Evolutionary conservation across 2,113 vertebrate genomes (phyloP), one percentile per base, ranked within the genome.

Genomic region (Otus sunia): DNA sequence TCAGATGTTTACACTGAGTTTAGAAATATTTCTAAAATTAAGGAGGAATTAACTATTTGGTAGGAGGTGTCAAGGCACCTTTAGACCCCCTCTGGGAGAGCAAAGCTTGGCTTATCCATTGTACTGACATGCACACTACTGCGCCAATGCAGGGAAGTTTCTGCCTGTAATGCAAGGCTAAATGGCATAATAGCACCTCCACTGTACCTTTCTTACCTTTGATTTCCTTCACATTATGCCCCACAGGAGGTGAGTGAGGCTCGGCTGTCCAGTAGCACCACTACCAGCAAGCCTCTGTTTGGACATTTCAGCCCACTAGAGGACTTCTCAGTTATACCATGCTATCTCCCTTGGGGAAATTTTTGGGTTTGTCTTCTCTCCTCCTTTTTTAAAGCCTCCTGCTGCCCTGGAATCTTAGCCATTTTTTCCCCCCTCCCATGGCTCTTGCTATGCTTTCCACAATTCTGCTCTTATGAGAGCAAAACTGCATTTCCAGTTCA

Each of bases 21-120:
- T 93, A 81, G 53, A 82, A 90, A 72, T 47, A 60, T 23, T 68
- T 62, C 23, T 27, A 87, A 75, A 85, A 85, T 63, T 39, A 43
- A 39, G 39, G 27, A 23, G 11, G 32, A 93, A 73, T 60, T 64
- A 82, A 75, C 29, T 6, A 43, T 93, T 63, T 82, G 36, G n/a
- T 52, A n/a, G 60, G 10, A 72, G 17, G 22, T 25, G 45, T 50
- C 36, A 88, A 66, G 30, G 20, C 32, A 86, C 19, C 60, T 67
- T 66, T 26, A 50, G 12, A 34, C 9, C 6, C 15, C 30, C 81
- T 84, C 32, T n/a, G 17, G 20, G 30, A 89, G 15, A 22, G 32
- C 22, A 85, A 56, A 71, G 9, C 9, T 74, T n/a, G 37, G 8
- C n/a, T 74, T 11, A 26, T 20, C 17, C 25, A 25, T 49, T 39